Conservation (phyloP, 2,797 vertebrate genomes). For the Glossophaga mutica region DNA sequence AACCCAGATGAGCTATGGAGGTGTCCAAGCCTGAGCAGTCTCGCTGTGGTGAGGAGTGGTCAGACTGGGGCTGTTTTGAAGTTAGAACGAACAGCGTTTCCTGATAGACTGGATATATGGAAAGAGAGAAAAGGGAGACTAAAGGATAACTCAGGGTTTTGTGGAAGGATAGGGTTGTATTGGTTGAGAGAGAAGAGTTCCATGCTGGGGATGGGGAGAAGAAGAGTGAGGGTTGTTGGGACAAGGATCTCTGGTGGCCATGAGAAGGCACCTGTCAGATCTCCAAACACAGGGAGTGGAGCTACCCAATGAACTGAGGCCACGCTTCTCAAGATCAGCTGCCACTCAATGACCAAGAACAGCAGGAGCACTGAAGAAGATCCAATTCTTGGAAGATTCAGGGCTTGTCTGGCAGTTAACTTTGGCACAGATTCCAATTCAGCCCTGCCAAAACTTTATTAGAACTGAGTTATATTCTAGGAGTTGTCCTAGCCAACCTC, state of each 20-base stretch:
- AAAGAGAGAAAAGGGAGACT: not conserved
- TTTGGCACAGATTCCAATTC: not conserved
- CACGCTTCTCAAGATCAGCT: not conserved
- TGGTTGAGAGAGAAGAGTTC: not conserved
- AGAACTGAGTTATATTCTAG: not conserved
- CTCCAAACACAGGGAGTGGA: not conserved
- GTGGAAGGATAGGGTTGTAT: not conserved
- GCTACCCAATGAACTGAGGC: not conserved
- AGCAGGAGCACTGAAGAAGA: not conserved
- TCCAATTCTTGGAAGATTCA: rapidly evolving
- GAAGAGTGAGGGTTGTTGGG: not conserved
- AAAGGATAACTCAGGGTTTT: not conserved
- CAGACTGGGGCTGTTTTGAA: not conserved
- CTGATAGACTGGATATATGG: not conserved
- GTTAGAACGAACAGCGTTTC: not conserved
- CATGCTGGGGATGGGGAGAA: not conserved
- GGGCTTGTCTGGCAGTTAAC: not conserved
- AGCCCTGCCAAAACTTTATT: not conserved
- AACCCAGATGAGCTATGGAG: not conserved
- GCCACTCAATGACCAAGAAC: not conserved
- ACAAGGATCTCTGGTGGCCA: not conserved
- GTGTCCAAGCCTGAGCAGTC: not conserved
- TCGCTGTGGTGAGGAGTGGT: not conserved
- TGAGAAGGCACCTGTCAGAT: not conserved
- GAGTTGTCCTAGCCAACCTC: not conserved